Evolutionary conservation across 1,140 invertebrate species (phyloP), one percentile per base, ranked within the genome.

Genomic region (Centruroides sculpturatus): DNA sequence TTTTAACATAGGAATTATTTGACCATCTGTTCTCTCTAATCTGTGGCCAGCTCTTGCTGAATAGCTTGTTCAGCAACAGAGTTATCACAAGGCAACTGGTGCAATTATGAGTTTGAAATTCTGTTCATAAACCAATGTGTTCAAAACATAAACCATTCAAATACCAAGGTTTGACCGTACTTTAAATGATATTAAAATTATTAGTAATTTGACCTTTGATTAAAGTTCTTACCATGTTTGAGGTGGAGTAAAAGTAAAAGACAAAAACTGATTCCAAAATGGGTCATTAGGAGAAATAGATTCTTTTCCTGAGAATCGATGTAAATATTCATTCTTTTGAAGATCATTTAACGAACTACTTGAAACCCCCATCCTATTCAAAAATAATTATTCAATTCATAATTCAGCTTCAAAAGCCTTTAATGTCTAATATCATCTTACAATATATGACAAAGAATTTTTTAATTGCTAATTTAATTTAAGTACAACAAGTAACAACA

Each of bases 261-360:
- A 88, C 11, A 98, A 76, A 57, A 98, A 80, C 65, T 85, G 83
- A 71, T 91, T 91, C 94, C 94, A 98, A 73, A 92, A 96, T 10
- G 85, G 83, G 77, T 95, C 89, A 75, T 92, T 91, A 35, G 82
- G 78, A n/a, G 83, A 79, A 67, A 98, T 87, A 11, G 83, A 71
- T 64, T 90, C 83, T 54, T 81, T 81, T 0, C 87, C 83, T 63
- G 85, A 85, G 71, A 97, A 88, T 57, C 80, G 78, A 58, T 80
- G 77, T 46, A 97, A 75, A 69, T 86, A 83, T 66, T 87, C 83
- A 79, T 96, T 97, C 59, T 80, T 80, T 52, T 83, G 80, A 58
- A 96, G 76, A 69, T 93, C 87, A 59, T 82, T 82, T 68, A 88
- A 83, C 68, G 82, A 83, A 74, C 87, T 92, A 62, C 89, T 82